Conservation (phyloP, 2,797 vertebrate species). For the Syngnathus acus region DNA sequence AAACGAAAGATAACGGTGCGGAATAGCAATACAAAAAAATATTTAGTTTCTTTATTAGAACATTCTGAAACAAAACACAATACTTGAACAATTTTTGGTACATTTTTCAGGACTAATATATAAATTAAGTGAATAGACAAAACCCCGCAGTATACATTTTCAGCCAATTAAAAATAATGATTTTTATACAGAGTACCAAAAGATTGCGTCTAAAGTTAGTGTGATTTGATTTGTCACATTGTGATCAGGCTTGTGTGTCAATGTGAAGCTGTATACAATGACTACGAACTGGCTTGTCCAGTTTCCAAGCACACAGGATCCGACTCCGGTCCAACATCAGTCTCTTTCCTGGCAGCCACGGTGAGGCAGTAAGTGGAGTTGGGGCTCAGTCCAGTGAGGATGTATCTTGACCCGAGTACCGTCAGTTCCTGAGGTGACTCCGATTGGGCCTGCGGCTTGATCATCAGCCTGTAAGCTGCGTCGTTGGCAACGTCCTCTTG, state of each 20-base stretch:
- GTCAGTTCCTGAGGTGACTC: constrained; percentile 12
- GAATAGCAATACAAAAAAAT: not conserved
- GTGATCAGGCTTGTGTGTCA: not conserved
- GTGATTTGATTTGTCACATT: constrained; percentile 1
- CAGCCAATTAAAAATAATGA: not conserved
- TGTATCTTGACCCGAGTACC: constrained; percentile 29
- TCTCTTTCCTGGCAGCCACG: constrained; percentile 24
- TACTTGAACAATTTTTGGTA: constrained; percentile 18
- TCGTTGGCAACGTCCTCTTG: constrained; percentile 19
- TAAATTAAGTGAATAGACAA: not conserved
- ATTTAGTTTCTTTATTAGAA: constrained; percentile 33
- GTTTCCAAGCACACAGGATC: constrained; percentile 43
- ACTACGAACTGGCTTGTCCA: not conserved
- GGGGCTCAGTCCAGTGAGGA: constrained; percentile 41
- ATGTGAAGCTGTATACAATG: not conserved
- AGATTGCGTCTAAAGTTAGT: not conserved
- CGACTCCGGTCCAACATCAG: constrained; percentile 31
- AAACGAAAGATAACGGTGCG: not conserved
- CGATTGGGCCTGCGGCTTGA: constrained; percentile 36
- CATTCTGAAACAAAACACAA: constrained; percentile 39
- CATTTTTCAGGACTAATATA: constrained; percentile 20
- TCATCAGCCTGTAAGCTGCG: constrained; percentile 39
- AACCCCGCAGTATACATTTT: not conserved
- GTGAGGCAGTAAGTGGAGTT: constrained; percentile 46
- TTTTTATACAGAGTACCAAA: too few species aligned